phyloP scores from a whole-genome alignment of 2,888 invertebrate species.

The Drosophila paracracens region DNA sequence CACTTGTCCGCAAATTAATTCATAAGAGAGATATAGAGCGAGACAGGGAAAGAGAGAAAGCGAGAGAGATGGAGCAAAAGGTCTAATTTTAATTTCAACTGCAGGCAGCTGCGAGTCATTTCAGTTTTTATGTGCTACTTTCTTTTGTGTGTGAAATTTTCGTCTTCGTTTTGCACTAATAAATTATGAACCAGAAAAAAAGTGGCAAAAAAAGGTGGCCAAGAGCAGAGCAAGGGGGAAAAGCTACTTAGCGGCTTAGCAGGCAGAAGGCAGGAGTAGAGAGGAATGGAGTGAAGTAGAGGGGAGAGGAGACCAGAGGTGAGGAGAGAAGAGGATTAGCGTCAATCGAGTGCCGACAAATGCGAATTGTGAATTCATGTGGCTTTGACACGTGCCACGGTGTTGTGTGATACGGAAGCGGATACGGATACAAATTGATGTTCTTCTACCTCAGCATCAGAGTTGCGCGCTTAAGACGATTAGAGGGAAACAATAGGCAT shows the following conservation, averaged over 20 bases:
- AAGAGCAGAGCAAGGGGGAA: slow-evolving; percentile 35
- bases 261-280: not conserved
- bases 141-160: slow-evolving; percentile 3
- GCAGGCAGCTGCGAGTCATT: slow-evolving; percentile 22
- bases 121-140: slow-evolving; percentile 7
- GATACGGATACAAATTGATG: slow-evolving; percentile 11
- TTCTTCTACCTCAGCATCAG: not conserved
- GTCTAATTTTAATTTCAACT: slow-evolving; percentile 20
- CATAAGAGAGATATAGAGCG: not conserved
- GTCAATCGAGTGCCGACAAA: slow-evolving; percentile 55
- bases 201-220: slow-evolving; percentile 14
- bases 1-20: slow-evolving; percentile 38
- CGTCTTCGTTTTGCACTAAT: slow-evolving; percentile 16
- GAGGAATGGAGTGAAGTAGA: not conserved
- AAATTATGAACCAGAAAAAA: slow-evolving; percentile 40
- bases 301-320: not conserved
- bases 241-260: slow-evolving; percentile 65
- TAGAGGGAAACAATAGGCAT: not conserved
- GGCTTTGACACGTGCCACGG: slow-evolving; percentile 66
- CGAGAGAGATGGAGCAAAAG: not conserved
- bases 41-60: not conserved
- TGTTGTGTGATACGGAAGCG: slow-evolving; percentile 22
- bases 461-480: not conserved
- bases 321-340: slow-evolving; percentile 15
- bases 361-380: slow-evolving; percentile 74